Conservation (phyloP, 2,797 vertebrate species). For the Rhinatrema bivittatum region DNA sequence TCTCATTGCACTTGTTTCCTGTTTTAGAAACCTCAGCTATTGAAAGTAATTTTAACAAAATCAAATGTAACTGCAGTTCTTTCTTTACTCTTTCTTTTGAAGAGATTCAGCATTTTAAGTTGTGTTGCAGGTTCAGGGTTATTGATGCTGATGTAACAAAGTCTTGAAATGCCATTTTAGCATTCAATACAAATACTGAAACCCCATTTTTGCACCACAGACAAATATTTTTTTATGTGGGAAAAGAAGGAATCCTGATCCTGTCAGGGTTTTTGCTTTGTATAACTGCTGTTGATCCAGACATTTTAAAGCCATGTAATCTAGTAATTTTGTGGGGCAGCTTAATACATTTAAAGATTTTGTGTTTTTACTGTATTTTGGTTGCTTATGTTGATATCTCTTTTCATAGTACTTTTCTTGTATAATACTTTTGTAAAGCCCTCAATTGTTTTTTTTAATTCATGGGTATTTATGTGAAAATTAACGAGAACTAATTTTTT, state of each 20-base stretch:
- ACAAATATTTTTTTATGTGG: conserved; percentile 54
- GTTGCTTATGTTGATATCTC: conserved; percentile 58
- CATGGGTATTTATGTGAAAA: conserved; percentile 92
- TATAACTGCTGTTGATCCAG: conserved; percentile 65
- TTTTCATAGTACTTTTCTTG: conserved; percentile 71
- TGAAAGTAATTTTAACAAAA: conserved; percentile 41
- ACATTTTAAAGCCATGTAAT: conserved; percentile 77
- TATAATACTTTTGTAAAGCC: conserved; percentile 79
- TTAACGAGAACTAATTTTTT: conserved; percentile 90
- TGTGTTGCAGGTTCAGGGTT: conserved; percentile 19
- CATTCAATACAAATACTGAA: conserved; percentile 39
- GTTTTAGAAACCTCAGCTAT: conserved; percentile 51
- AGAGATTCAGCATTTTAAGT: conserved; percentile 37
- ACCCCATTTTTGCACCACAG: conserved; percentile 49
- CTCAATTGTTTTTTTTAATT: conserved; percentile 41
- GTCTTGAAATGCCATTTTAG: conserved; percentile 31
- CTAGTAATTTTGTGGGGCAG: conserved; percentile 77
- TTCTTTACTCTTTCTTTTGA: conserved; percentile 27
- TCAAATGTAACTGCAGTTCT: conserved; percentile 29
- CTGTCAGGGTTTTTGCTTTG: conserved; percentile 54
- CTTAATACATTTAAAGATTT: conserved; percentile 68
- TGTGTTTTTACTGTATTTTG: conserved; percentile 66
- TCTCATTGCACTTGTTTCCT: conserved; percentile 59
- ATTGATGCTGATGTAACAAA: conserved; percentile 11
- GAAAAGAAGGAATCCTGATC: conserved; percentile 45